A percentile compares a stretch with the other conserved stretches of the same genome.
Evolutionary conservation across 2,888 invertebrate genomes (phyloP).

Genomic region (Coelopa pilipes): DNA sequence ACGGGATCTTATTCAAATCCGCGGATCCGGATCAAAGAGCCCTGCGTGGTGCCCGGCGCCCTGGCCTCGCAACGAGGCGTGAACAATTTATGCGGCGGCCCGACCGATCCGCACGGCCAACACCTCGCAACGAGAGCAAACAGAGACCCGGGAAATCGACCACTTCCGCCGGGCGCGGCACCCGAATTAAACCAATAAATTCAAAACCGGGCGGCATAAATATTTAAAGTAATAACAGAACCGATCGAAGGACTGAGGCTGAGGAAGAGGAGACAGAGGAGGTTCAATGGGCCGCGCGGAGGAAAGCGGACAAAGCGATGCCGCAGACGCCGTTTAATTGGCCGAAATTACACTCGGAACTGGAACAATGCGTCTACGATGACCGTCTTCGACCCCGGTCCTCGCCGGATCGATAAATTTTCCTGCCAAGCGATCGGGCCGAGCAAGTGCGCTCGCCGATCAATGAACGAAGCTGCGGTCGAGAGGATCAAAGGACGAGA

Average conservation of each 20-base stretch:
- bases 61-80: constrained; percentile 4
- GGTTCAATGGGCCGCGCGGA: neutral
- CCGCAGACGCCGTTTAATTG: constrained; percentile 48
- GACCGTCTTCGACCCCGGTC: neutral
- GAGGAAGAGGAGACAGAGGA: neutral
- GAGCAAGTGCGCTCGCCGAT: constrained; percentile 1
- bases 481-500: constrained; percentile 16
- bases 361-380: constrained; percentile 39
- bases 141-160: neutral
- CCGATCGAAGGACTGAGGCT: neutral
- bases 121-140: constrained; percentile 26
- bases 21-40: constrained; percentile 4
- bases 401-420: constrained; percentile 22
- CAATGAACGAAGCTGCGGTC: too few species aligned
- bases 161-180: constrained; percentile 4
- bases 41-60: neutral
- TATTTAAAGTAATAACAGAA: constrained; percentile 44
- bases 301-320: constrained; percentile 26
- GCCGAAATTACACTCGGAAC: constrained; percentile 34
- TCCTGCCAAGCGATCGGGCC: constrained; percentile 1
- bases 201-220: constrained; percentile 35
- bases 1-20: constrained; percentile 21
- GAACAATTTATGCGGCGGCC: constrained; percentile 35
- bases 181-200: constrained; percentile 33
- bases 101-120: constrained; percentile 20